Conservation (phyloP, 2,797 vertebrate species). For the Lutjanus campechanus region DNA sequence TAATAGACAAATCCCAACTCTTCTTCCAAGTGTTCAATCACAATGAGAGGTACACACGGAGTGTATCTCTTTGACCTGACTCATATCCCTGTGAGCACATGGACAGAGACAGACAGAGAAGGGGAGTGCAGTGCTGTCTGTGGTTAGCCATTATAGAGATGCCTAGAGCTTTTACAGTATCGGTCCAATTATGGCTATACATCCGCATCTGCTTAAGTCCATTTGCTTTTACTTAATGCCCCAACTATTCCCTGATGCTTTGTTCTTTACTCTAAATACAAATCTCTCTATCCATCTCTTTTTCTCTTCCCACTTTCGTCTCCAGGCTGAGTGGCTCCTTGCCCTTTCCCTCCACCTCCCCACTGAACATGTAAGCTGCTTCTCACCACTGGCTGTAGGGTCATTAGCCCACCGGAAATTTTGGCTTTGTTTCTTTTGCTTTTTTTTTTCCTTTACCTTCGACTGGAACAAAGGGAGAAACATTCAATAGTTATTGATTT, state of each 20-base stretch:
- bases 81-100: slow-evolving; percentile 34
- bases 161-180: slow-evolving; percentile 70
- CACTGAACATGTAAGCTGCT: slow-evolving; percentile 59
- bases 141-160: slow-evolving; percentile 65
- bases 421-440: slow-evolving; percentile 69
- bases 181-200: slow-evolving; percentile 65
- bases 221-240: slow-evolving; percentile 77
- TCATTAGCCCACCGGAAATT: slow-evolving; percentile 81
- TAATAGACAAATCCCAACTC: slow-evolving; percentile 63
- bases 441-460: slow-evolving; percentile 49
- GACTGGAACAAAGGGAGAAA: slow-evolving; percentile 81
- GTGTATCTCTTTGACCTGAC: slow-evolving; percentile 34
- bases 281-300: slow-evolving; percentile 50
- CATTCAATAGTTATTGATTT: slow-evolving; percentile 90
- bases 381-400: slow-evolving; percentile 58
- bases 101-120: slow-evolving; percentile 38
- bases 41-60: slow-evolving; percentile 34
- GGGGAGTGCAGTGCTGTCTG: slow-evolving; percentile 45
- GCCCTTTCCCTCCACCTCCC: slow-evolving; percentile 39
- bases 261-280: slow-evolving; percentile 71
- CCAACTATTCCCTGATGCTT: slow-evolving; percentile 74
- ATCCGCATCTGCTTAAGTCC: slow-evolving; percentile 68
- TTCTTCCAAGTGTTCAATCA: slow-evolving; percentile 55
- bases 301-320: slow-evolving; percentile 32
- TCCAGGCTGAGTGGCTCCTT: slow-evolving; percentile 65